Base-by-base conservation (phyloP, 2,888 invertebrate species). In the Spialia ferax region DNA sequence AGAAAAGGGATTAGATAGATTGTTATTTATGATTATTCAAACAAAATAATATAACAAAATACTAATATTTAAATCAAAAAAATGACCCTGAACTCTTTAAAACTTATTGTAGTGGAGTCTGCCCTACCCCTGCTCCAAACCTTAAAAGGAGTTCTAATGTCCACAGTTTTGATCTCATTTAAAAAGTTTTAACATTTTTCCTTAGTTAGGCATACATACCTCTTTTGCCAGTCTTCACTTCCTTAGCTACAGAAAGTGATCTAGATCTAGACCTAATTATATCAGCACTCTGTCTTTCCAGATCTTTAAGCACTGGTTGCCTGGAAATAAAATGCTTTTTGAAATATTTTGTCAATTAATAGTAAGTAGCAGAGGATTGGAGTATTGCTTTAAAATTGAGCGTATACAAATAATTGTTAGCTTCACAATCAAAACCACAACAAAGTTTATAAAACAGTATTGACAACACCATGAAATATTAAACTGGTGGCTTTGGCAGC, bases 251-350 rank as follows among this genome's bases (percentile, higher is more conserved):
- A 15, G 93, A 93, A 26, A 93, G 74, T 10, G 93, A 93, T 2
- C 93, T 81, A 38, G 93, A 93, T 68, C 93, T 84, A 26, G 93
- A 93, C 70, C 93, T 79, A 18, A 93, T 89, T 48, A 93, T 93
- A 1, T 93, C 93, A 57, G 93, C 92, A 85, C 93, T 94, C 76
- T 91, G 88, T 62, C 91, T 81, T 68, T 94, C 93, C 66, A 93
- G 84, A 71, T 93, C 91, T 76, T 90, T 92, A 1, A 92, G 77
- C 1, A 87, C 89, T 23, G 92, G 91, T 80, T 91, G 90, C 65
- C 93, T 93, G 78, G 29, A 75, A 78, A 74, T 23, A 29, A 50
- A 32, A 52, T 11, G 11, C 4, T 11, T 20, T 20, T 48, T 48
- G 10, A 38, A n/a, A 38, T 38, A 38, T 3, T 13, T 35, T 11